Base-by-base conservation (phyloP, 2,888 invertebrate species). In the Trichogramma dendrolimi region DNA sequence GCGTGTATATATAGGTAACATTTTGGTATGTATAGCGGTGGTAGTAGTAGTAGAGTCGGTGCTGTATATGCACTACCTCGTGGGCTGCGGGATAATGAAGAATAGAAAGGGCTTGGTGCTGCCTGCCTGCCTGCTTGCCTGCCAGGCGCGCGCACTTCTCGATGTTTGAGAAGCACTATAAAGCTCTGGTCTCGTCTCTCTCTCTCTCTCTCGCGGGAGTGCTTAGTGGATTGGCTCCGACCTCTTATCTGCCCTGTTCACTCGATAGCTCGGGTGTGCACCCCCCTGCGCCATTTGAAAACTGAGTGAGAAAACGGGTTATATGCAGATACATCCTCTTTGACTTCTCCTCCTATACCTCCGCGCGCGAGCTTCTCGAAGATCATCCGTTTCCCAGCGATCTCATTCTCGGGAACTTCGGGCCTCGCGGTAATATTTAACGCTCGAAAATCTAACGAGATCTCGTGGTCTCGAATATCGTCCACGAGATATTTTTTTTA, bases 231-330 rank as follows among this genome's bases (percentile, higher is more conserved):
- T 38, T 60, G 61, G 49, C 41, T 27, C 27, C 27, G 27, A 27
- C 27, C 27, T 27, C 27, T 27, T 27, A 27, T 27, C 27, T 27
- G 27, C 27, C 27, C 27, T 54, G 62, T 58, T 55, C n/a, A 40
- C 10, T 14, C 46, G 55, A 54, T 40, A 58, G 53, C 48, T 48
- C 7, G 5, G 52, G 60, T 63, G 64, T 62, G 65, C 60, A 55
- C 60, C 41, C 51, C 50, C 53, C 48, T 51, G 57, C 61, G 58
- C 27, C 27, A 27, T 27, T 27, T 27, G 27, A 27, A 27, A 27
- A 27, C 27, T 67, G 71, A 74, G 72, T 71, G 73, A 71, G 71
- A 72, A 74, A 71, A 69, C 72, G 64, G 68, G 73, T 73, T 73
- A 69, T 72, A 75, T 73, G 74, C 70, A 74, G 73, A 74, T 75